Percentiles rank a stretch among this genome's conserved stretches.
Conservation (phyloP, 2,888 invertebrate genomes). For the Aromia moschata region DNA sequence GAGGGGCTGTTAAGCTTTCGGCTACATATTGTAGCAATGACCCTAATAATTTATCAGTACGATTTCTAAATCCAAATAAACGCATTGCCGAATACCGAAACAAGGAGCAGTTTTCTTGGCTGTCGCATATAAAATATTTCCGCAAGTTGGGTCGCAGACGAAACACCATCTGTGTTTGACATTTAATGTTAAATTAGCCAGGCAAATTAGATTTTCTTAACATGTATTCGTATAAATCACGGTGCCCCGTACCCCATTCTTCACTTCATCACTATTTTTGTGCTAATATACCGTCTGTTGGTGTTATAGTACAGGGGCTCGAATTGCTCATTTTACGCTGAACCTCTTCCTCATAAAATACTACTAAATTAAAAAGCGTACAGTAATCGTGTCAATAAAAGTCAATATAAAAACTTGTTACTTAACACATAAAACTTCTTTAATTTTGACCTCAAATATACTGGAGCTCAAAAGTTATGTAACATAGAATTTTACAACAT, state of each 20-base stretch:
- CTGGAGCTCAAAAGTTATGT: too few species aligned
- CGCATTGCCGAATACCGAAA: constrained; percentile 46
- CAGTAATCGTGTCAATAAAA: too few species aligned
- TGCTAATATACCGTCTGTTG: not conserved
- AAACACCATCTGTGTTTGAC: constrained; percentile 57
- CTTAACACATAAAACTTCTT: too few species aligned
- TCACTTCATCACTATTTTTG: constrained; percentile 33
- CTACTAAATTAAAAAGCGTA: too few species aligned
- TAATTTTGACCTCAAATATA: too few species aligned
- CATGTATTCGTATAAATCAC: constrained; percentile 57
- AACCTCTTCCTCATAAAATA: too few species aligned
- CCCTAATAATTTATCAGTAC: constrained; percentile 45
- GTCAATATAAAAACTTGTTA: too few species aligned
- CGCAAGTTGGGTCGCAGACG: constrained; percentile 55
- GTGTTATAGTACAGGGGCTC: constrained; percentile 6
- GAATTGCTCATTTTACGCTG: not conserved
- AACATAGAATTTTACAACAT: too few species aligned
- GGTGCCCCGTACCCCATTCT: constrained; percentile 15
- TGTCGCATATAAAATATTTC: constrained; percentile 55
- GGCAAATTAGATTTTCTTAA: constrained; percentile 59
- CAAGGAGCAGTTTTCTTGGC: constrained; percentile 34
- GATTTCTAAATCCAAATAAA: constrained; percentile 49
- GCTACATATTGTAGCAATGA: constrained; percentile 37
- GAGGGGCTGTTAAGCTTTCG: constrained; percentile 15
- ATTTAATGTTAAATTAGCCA: constrained; percentile 58